Percentiles rank a stretch among this genome's conserved stretches.
These are phyloP conservation scores for Unio delphinus DNA, from an alignment of 2,888 invertebrate genomes.

Conservation along the genomic window DNA sequence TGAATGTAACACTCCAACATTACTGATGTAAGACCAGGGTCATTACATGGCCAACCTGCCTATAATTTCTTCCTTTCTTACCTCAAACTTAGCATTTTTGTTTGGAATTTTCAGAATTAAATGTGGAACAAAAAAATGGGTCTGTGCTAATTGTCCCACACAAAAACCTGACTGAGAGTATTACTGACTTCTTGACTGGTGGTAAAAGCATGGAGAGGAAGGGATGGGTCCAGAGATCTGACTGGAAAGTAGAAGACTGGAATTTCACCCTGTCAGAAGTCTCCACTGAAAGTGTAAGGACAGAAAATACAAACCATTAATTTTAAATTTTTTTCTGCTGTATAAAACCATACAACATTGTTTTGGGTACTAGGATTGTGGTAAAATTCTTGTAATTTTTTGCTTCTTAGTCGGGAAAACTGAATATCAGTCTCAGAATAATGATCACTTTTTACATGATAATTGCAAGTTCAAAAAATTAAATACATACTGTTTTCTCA, in stretches of 20 bases:
- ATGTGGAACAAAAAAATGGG: constrained; percentile 14
- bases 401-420: too few species aligned
- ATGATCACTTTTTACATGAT: too few species aligned
- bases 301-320: neutral
- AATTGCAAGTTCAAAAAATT: too few species aligned
- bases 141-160: constrained; percentile 47
- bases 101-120: neutral
- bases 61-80: neutral
- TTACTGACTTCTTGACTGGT: constrained; percentile 23
- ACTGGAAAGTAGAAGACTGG: constrained; percentile 37
- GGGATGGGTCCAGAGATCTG: constrained; percentile 20
- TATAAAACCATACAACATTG: too few species aligned
- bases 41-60: neutral
- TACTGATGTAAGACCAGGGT: constrained; percentile 9
- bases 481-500: too few species aligned
- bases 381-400: too few species aligned
- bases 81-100: too few species aligned
- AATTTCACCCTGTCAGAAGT: constrained; percentile 41
- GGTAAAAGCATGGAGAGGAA: constrained; percentile 17
- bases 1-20: too few species aligned
- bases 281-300: constrained; percentile 41
- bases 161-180: constrained; percentile 31
- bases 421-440: too few species aligned
- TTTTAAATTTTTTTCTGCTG: too few species aligned
- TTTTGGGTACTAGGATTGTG: too few species aligned